Evolutionary conservation across 2,797 vertebrate genomes (phyloP).

Genomic region (Artibeus lituratus): DNA sequence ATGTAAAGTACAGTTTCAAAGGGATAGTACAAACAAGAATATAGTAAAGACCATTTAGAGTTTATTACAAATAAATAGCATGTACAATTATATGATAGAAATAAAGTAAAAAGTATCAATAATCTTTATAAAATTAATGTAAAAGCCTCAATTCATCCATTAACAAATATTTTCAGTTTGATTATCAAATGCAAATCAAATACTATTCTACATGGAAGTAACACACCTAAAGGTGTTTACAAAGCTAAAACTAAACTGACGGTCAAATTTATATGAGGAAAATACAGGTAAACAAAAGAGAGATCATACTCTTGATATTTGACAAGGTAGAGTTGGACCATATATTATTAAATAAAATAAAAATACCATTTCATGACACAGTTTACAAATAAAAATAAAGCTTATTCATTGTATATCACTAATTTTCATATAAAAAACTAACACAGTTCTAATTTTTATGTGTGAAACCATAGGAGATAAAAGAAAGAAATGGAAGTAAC

Average conservation of each 20-base stretch:
- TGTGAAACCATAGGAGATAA: background rate
- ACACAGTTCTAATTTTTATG: background rate
- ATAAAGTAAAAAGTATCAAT: background rate
- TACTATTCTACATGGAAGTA: background rate
- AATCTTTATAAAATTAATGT: background rate
- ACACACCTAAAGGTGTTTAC: background rate
- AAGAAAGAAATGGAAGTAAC: background rate
- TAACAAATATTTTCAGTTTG: background rate
- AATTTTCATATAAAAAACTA: background rate
- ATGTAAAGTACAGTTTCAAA: background rate
- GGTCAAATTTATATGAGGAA: background rate
- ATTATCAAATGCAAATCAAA: background rate
- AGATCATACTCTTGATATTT: background rate
- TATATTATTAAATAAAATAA: background rate
- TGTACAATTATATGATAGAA: background rate
- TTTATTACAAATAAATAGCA: background rate
- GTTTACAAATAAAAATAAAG: background rate
- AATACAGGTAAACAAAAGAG: background rate
- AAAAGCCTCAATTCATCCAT: background rate
- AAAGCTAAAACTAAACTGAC: background rate
- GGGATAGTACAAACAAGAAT: background rate
- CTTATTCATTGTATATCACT: background rate
- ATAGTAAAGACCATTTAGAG: background rate
- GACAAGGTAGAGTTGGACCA: background rate
- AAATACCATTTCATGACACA: background rate